Conservation (phyloP, 2,113 vertebrate genomes). For the Seriola dumerili region DNA sequence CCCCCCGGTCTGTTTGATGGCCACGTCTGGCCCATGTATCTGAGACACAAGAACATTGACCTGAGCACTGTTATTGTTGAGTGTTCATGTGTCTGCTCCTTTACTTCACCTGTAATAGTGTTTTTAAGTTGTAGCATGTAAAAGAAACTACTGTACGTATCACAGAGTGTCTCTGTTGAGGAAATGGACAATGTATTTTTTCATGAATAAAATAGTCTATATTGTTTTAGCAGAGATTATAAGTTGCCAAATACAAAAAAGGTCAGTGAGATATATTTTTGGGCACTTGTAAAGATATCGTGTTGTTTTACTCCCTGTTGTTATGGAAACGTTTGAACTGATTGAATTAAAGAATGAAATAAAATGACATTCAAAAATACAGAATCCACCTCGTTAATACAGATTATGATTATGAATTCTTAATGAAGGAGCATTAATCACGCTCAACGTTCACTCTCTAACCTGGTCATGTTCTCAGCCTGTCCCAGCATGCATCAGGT, state of each 20-base stretch:
- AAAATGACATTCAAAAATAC: not conserved
- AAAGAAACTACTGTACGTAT: slow-evolving; percentile 42
- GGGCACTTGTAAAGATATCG: slow-evolving; percentile 54
- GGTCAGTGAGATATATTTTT: slow-evolving; percentile 69
- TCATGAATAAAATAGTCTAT: slow-evolving; percentile 65
- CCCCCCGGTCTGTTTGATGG: no score
- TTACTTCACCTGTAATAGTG: not conserved
- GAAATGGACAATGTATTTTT: slow-evolving; percentile 75
- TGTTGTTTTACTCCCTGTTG: slow-evolving; percentile 53
- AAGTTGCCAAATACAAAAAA: slow-evolving; percentile 64
- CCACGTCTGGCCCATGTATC: no score
- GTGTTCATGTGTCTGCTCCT: not conserved
- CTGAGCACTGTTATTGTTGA: no score
- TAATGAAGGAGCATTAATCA: not conserved
- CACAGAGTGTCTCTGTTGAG: slow-evolving; percentile 51
- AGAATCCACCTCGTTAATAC: not conserved
- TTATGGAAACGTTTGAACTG: slow-evolving; percentile 45
- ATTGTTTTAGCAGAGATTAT: slow-evolving; percentile 53
- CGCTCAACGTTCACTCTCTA: no score
- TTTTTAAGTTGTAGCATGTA: slow-evolving; percentile 41
- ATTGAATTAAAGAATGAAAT: slow-evolving; percentile 63
- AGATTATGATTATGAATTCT: not conserved
- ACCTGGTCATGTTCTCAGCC: no score
- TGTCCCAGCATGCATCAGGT: no score
- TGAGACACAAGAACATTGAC: no score